Base-by-base conservation (phyloP, 1,140 invertebrate genomes). In the Holcopasites calliopsidis region DNA sequence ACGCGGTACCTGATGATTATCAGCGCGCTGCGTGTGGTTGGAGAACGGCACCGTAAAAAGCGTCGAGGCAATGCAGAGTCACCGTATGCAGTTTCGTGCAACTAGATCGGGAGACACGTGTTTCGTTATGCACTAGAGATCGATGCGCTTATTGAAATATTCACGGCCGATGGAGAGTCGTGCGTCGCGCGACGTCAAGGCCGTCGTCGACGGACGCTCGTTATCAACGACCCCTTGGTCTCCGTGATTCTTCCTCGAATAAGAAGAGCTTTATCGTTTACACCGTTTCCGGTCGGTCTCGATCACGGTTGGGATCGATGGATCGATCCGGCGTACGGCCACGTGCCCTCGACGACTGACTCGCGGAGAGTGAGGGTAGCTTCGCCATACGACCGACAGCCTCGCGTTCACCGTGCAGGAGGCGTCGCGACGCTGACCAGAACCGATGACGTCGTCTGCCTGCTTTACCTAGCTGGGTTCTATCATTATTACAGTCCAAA, bases 401-500 rank as follows among this genome's bases (percentile, higher is more conserved):
- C 61, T 35, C n/a, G 50, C 60, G 54, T 61, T 62, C 60, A 73
- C 0, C 49, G 60, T 65, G 28, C 28, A 73, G 60, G 60, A 73
- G 47, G 58, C 72, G 62, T 75, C 64, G 38, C 72, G 72, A 57
- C 72, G 52, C 38, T 74, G 71, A 61, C 61, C 58, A 66, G 28
- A 1, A 50, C 31, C 26, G 62, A 50, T 38, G n/a, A 65, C 38
- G 26, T 47, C 44, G 5, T 28, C 68, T 3, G 13, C 54, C 3
- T 26, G 10, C 13, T 23, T 28, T 23, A 18, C 31, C 62, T 8
- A 13, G 16, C 28, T 40, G n/a, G 42, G 28, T 44, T 16, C 38
- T 38, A 38, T 38, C 60, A 31, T 38, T 31, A 42, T 38, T 3
- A n/a, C 26, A 7, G 8, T 4, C 8, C 47, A 31, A 18, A 2